phyloP scores from a whole-genome alignment of 2,888 invertebrate genomes.

The Bellardia bayeri region DNA sequence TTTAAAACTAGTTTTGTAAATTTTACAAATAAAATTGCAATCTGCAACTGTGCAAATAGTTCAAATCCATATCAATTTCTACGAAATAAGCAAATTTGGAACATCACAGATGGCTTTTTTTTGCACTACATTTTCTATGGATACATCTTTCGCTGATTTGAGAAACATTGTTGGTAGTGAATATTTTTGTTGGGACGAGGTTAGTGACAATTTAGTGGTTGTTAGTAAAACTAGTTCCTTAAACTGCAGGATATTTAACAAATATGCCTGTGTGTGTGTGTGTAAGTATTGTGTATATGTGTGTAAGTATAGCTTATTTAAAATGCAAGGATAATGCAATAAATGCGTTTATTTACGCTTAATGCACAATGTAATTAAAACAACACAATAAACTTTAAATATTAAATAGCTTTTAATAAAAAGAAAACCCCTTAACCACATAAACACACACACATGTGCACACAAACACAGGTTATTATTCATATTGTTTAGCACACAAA shows the following conservation, averaged over 20 bases:
- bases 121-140: too few species aligned
- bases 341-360: slow-evolving; percentile 68
- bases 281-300: neutral
- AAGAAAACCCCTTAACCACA: slow-evolving; percentile 45
- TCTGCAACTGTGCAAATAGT: neutral
- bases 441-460: neutral
- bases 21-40: neutral
- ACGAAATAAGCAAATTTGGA: too few species aligned
- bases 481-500: slow-evolving; percentile 47
- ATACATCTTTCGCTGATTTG: too few species aligned
- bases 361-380: slow-evolving; percentile 67
- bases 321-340: slow-evolving; percentile 65
- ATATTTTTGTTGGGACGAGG: too few species aligned
- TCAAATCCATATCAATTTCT: neutral
- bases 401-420: slow-evolving; percentile 68
- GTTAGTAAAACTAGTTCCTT: too few species aligned
- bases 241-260: too few species aligned
- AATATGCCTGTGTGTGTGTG: neutral
- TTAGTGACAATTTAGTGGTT: too few species aligned
- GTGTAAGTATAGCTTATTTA: slow-evolving; percentile 45
- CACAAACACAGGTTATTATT: slow-evolving; percentile 7
- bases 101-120: too few species aligned
- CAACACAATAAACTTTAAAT: slow-evolving; percentile 66
- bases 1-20: neutral
- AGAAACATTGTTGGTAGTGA: too few species aligned